Evolutionary conservation across 2,797 vertebrate genomes (phyloP), one percentile per base, ranked within the genome.

Genomic region (Botia kubotai): DNA sequence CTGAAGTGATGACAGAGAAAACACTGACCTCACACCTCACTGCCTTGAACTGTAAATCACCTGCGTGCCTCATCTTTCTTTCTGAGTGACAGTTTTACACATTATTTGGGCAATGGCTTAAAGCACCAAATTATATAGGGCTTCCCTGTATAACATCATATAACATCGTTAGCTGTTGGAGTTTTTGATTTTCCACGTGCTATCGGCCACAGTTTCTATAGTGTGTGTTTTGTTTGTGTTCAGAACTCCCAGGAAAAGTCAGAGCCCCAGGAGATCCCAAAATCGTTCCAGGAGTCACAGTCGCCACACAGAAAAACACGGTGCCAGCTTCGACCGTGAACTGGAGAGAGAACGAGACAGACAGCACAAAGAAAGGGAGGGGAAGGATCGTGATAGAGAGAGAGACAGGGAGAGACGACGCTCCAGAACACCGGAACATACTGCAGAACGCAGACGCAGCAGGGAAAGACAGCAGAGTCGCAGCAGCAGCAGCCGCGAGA

Each of bases 211-310:
- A 36, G 12, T 50, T 50, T 50, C 11, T 14, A 23, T 5, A 6
- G 29, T 55, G 33, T 29, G 14, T 19, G 50, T 17, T 0, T 0
- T 71, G 2, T 82, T 4, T 58, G 10, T n/a, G 12, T 75, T 2
- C 85, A 98, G 97, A 92, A 97, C 95, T 83, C 97, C 97, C 46
- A 95, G 96, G 72, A 95, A 95, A 81, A 96, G 96, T 0, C 91
- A 94, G 0, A 99, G 94, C 89, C 97, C 97, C 72, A 90, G 94
- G 77, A 93, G 93, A 75, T 98, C 98, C 12, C 97, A 97, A 16
- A 96, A 97, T 86, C 95, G 97, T 82, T 99, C 98, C 10, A 95
- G 98, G 89, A 98, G 97, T 92, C 95, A 95, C 87, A 99, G 97
- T 92, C 96, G 95, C 91, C 97, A 98, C 86, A 94, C 94, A 0